These are phyloP conservation scores for Endotricha flammealis DNA, from an alignment of 2,888 invertebrate species.

Conservation along the genomic window DNA sequence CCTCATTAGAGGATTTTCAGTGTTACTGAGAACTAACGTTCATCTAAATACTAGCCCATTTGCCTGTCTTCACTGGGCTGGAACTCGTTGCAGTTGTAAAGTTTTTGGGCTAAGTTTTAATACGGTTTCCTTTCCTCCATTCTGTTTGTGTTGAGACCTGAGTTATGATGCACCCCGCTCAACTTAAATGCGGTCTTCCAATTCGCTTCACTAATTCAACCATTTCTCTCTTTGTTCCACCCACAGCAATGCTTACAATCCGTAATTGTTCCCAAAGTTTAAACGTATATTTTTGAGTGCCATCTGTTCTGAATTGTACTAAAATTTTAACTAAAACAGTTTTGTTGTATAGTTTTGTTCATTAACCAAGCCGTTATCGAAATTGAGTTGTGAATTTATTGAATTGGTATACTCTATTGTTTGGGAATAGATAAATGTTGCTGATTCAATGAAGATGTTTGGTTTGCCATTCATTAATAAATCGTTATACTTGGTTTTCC, in stretches of 20 bases:
- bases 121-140: constrained; percentile 40
- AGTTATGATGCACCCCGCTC: constrained; percentile 23
- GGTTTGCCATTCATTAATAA: too few relatives aligned
- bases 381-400: background rate
- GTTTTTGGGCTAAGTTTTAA: constrained; percentile 48
- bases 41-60: constrained; percentile 21
- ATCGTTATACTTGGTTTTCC: too few relatives aligned
- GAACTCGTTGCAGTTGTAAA: constrained; percentile 16
- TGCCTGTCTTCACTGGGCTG: constrained; percentile 4
- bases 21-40: constrained; percentile 5
- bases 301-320: constrained; percentile 1
- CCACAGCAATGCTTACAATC: background rate
- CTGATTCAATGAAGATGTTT: too few relatives aligned
- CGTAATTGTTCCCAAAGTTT: constrained; percentile 5
- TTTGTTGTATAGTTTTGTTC: constrained; percentile 1
- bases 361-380: background rate
- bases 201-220: constrained; percentile 4
- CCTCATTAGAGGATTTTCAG: constrained; percentile 11
- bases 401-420: background rate
- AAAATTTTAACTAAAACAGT: background rate
- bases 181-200: constrained; percentile 6
- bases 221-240: background rate
- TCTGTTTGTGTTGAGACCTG: constrained; percentile 28
- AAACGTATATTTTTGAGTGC: constrained; percentile 5
- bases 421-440: too few relatives aligned